These are phyloP conservation scores for Sitophilus oryzae DNA, from an alignment of 1,140 invertebrate species.

Conservation along the genomic window DNA sequence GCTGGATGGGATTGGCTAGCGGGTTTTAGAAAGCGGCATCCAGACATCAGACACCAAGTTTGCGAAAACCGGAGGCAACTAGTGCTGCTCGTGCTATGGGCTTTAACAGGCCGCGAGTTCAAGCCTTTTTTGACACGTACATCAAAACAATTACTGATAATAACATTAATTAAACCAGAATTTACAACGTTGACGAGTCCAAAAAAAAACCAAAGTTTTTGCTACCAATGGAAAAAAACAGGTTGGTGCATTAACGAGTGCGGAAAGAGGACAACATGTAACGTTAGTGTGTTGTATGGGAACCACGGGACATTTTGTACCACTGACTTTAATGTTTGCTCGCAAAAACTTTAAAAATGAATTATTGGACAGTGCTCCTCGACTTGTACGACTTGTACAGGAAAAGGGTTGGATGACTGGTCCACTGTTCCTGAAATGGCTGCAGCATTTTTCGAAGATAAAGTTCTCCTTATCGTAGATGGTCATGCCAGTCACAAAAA, in stretches of 20 bases:
- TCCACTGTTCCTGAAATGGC: neutral
- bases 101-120: too few relatives aligned
- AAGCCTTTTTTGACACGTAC: too few relatives aligned
- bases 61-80: too few relatives aligned
- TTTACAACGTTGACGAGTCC: neutral
- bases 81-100: too few relatives aligned
- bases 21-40: too few relatives aligned
- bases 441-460: neutral
- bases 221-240: neutral
- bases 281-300: neutral
- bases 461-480: constrained; percentile 38
- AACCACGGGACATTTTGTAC: neutral
- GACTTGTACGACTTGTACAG: neutral
- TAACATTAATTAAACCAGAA: constrained; percentile 25
- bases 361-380: neutral
- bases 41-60: too few relatives aligned
- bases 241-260: neutral
- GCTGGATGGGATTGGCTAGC: too few relatives aligned
- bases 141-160: constrained; percentile 25
- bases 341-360: neutral
- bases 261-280: neutral
- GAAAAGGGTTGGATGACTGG: neutral
- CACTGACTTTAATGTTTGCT: neutral
- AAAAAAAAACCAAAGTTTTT: neutral
- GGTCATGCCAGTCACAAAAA: constrained; percentile 34